These are phyloP conservation scores for Dryococelus australis DNA, from an alignment of 2,888 invertebrate genomes.

Conservation along the genomic window DNA sequence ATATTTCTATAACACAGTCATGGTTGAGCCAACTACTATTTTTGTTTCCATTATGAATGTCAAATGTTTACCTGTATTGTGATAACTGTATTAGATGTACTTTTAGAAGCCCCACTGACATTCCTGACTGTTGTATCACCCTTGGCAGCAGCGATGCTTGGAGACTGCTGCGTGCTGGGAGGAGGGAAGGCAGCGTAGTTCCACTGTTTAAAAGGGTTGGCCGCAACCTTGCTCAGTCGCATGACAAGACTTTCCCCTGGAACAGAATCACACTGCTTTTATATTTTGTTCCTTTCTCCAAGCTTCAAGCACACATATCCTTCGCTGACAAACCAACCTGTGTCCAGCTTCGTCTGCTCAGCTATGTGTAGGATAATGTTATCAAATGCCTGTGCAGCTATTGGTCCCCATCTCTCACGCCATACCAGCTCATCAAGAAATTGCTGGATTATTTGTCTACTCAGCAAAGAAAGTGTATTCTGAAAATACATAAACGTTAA, in stretches of 20 bases:
- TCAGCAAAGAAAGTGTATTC: constrained; percentile 82
- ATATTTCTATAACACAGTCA: no score
- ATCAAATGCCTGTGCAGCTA: constrained; percentile 80
- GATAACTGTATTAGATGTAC: background rate
- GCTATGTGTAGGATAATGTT: constrained; percentile 80
- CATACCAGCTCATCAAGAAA: constrained; percentile 89
- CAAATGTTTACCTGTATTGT: background rate
- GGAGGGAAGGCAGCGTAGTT: constrained; percentile 56
- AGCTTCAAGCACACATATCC: background rate
- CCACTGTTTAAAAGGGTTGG: constrained; percentile 75
- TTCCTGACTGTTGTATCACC: background rate
- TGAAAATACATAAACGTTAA: constrained; percentile 57
- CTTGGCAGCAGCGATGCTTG: background rate
- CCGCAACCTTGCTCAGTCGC: constrained; percentile 60
- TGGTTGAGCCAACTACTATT: no score
- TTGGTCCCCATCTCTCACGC: constrained; percentile 84
- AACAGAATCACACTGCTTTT: constrained; percentile 18
- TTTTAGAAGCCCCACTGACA: background rate
- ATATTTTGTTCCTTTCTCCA: background rate
- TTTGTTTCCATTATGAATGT: no score
- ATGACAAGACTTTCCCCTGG: constrained; percentile 58
- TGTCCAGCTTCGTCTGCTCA: constrained; percentile 76
- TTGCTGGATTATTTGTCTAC: constrained; percentile 87
- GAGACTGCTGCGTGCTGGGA: background rate
- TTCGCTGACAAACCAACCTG: constrained; percentile 48